Evolutionary conservation across 2,113 vertebrate species (phyloP), one percentile per base, ranked within the genome.

Genomic region (Ammodytes marinus): DNA sequence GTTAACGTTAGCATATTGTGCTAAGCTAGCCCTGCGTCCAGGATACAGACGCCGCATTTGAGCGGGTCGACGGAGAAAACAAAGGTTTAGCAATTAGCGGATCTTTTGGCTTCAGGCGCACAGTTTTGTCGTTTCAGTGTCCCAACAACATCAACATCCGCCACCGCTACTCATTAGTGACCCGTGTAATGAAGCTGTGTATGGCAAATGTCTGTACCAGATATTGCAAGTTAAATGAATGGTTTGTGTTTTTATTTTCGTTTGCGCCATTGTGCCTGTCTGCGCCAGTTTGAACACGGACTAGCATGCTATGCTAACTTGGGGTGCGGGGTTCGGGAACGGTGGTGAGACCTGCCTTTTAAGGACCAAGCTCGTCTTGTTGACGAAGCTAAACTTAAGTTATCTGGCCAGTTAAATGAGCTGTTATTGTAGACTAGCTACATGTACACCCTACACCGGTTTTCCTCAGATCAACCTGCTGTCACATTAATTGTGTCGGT

Each of bases 211-310:
- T 47, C 42, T 17, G 3, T 13, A 6, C 3, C 4, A 27, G 40
- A 58, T 50, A 39, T 46, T 15, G 4, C 1, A 5, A 14, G n/a
- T 27, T 39, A 79, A 87, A 86, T 79, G 68, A 87, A 87, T 74
- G 73, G 37, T 86, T 74, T 74, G 17, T 63, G 11, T 74, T 76
- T 60, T 65, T 37, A 14, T 19, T 69, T 80, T 52, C 79, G 65
- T 92, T 88, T 92, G 92, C 90, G 93, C 91, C 90, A 92, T 94
- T 92, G 88, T 93, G 86, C 79, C 59, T 85, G 35, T 90, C 69
- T 92, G 89, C 90, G 92, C 90, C 93, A 89, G 50, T 91, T 90
- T 67, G 40, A 65, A 13, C 70, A 39, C 2, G 8, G 79, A 40
- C 69, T 92, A 91, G 88, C 90, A 15, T 71, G 76, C 77, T 78